Base-by-base conservation (phyloP, 2,888 invertebrate species). In the Andrena bucephala region DNA sequence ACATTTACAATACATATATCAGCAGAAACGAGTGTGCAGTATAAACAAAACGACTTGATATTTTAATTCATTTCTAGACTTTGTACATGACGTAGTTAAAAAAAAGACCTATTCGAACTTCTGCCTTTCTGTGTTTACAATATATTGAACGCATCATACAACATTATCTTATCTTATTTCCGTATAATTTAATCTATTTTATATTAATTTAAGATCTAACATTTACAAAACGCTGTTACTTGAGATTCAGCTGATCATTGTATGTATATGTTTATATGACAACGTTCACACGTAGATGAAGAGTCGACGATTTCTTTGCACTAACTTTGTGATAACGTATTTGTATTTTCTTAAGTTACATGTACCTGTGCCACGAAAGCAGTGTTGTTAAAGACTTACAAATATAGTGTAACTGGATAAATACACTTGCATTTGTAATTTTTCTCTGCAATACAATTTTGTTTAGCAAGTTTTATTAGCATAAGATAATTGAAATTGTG, bases 301-400 rank as follows among this genome's bases (percentile, higher is more conserved):
- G 69, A 54, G 42, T 42, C 48, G 63, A 67, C 42, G 57, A 78
- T 80, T 83, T 72, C 52, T 81, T 87, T 80, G 71, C 63, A 63
- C 50, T 81, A 82, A 73, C 70, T 88, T 87, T 90, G 87, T 91
- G 87, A 90, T 91, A 90, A 86, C 76, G 89, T 84, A 87, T 89
- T 83, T 85, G 76, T 90, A 89, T 83, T 83, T 85, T 89, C 69
- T 74, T 90, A 89, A 89, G 87, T 90, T 90, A 72, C 77, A 77
- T 77, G 90, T 90, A 91, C 89, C 90, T 91, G 88, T 89, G 87
- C 89, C 84, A 87, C 84, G 63, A 85, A 81, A 85, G 77, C 83
- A 86, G 78, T 86, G 83, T 87, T 84, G 79, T 77, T 75, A 78
- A 82, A 83, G 71, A 83, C 65, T 77, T 68, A 67, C 67, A 77